Evolutionary conservation across 53 echinoderm and acorn worm genomes (phyloP).

Genomic region (Mesocentrotus franciscanus): DNA sequence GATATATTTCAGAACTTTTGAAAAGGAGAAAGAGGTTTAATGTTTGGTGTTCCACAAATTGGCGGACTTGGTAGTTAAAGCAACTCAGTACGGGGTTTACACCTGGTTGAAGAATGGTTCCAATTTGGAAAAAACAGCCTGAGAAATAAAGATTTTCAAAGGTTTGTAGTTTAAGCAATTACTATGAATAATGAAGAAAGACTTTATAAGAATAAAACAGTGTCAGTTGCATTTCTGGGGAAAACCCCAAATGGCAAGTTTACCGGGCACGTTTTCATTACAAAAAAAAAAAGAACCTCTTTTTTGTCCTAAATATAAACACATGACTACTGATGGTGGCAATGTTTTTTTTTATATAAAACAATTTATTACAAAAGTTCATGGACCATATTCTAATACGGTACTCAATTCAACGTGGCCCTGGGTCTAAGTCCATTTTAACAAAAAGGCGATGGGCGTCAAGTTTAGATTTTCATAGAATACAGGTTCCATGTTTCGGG

Average conservation of each 20-base stretch:
- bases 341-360: too few species aligned
- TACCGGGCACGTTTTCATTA: neutral
- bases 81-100: neutral
- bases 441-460: too few species aligned
- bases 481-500: too few species aligned
- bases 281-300: neutral
- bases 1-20: too few species aligned
- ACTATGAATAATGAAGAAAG: neutral
- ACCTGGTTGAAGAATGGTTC: neutral
- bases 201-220: neutral
- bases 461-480: too few species aligned
- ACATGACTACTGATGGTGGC: too few species aligned
- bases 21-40: neutral
- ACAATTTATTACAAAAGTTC: too few species aligned
- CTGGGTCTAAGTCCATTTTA: too few species aligned
- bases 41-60: neutral
- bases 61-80: neutral
- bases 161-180: neutral
- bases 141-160: too few species aligned
- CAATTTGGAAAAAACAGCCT: neutral
- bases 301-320: neutral
- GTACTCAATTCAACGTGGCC: too few species aligned
- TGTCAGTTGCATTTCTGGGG: slow-evolving; percentile 31
- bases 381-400: too few species aligned
- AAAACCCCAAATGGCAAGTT: neutral